Evolutionary conservation across 2,888 invertebrate genomes (phyloP), one percentile per base, ranked within the genome.

Genomic region (Rotaria magnacalcarata): DNA sequence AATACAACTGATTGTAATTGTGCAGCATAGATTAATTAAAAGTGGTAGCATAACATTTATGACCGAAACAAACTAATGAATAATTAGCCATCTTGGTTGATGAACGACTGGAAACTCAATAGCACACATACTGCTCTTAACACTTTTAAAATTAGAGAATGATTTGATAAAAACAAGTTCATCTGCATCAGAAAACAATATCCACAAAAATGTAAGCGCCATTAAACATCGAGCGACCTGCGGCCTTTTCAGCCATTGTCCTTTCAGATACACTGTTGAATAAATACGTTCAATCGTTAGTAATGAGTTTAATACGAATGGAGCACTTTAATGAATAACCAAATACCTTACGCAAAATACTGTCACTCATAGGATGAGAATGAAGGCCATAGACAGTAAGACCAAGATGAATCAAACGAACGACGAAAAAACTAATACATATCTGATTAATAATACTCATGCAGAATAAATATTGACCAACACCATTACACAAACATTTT

Each of bases 381-480:
- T 34, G 19, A 21, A 10, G 80, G 47, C 6, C 80, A n/a, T 43
- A 47, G 1, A n/a, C 47, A n/a, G 24, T 43, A 10, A 80, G 34
- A 1, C 21, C 47, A 21, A 80, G 1, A 80, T 80, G 80, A 11
- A 47, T 80, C 8, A 80, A 2, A 80, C 80, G 47, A 24, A 11
- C 21, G 7, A 5, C 11, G 0, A 80, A 7, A 0, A 80, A 11
- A 19, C 24, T 47, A 10, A 80, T 43, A 80, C 47, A 47, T 0
- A 80, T 11, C 47, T 80, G 43, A 80, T 80, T 80, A 4, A 80
- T 80, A 1, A 80, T 47, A 80, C 47, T 80, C 24, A 80, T 10
- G 47, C 2, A 47, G n/a, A 80, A 47, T 80, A 80, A 80, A 80
- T 80, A 80, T n/a, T 80, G 80, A 43, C 80, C 80, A 47, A 47